Evolutionary conservation across 2,888 invertebrate genomes (phyloP), one percentile per base, ranked within the genome.

Genomic region (Lycia hirtaria): DNA sequence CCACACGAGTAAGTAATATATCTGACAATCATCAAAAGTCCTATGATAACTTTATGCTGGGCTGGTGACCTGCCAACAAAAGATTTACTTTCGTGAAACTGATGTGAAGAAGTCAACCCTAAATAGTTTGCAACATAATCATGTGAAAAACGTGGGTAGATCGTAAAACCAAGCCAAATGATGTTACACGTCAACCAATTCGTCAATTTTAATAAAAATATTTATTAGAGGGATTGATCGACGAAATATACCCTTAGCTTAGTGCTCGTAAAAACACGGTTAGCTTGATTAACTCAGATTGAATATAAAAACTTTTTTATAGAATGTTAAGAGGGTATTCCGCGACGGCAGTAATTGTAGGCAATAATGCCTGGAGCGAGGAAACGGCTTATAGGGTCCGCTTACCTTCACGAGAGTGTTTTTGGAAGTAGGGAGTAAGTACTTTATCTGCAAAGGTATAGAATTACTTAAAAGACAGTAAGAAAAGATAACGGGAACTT

Each of bases 251-350:
- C 22, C 24, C 43, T 37, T 38, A 32, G 24, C 45, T 50, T 50
- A 24, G 43, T 32, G 44, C 49, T 19, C 32, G 17, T 50, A 56
- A 56, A 56, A 41, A 4, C 19, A 17, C 44, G 50, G 30, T 40
- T 32, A 44, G 44, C 56, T 56, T 44, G 56, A 56, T 55, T 48
- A 49, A 43, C 48, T 41, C 28, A 30, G 56, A 56, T 56, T 56
- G 56, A 56, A 50, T 56, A 51, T 56, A 56, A 56, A 56, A 51
- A 56, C 26, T 47, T 51, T 45, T 56, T 47, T 56, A 56, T 56
- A 40, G 40, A 51, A 56, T 47, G 45, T 20, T 56, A 40, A 56
- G 51, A 28, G 26, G 26, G 33, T 38, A 40, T 40, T 43, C 41
- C 40, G 10, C 19, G 15, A 14, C 22, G 14, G 40, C 12, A 14